A percentile compares a stretch with the other conserved stretches of the same genome.
Evolutionary conservation across 2,888 invertebrate genomes (phyloP).

Genomic region (Thereva nobilitata): DNA sequence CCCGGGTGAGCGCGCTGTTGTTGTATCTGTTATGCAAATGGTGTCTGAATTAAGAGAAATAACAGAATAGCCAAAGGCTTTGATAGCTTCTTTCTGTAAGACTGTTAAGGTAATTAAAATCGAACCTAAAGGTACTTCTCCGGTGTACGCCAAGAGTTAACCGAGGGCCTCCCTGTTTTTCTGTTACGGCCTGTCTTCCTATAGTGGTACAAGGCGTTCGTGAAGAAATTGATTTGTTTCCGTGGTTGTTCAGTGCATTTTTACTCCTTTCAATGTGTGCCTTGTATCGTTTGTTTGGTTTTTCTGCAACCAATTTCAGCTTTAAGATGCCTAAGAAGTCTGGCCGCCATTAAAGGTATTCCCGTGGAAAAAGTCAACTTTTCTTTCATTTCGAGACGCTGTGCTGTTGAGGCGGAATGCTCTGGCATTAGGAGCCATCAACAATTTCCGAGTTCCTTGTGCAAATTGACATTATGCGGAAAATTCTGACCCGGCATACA

Average conservation of each 20-base stretch:
- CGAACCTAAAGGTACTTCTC: slow-evolving; percentile 18
- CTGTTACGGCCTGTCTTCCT: neutral
- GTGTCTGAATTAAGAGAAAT: slow-evolving; percentile 2
- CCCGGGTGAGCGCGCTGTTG: neutral
- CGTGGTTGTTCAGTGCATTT: slow-evolving; percentile 32
- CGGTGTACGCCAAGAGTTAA: slow-evolving; percentile 5
- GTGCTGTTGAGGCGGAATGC: neutral
- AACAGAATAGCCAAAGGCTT: slow-evolving; percentile 1
- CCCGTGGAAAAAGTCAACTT: slow-evolving; percentile 4
- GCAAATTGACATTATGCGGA: slow-evolving; percentile 22
- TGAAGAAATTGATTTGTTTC: slow-evolving; percentile 39
- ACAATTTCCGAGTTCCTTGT: slow-evolving; percentile 12
- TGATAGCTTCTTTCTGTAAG: slow-evolving; percentile 9
- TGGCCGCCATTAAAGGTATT: slow-evolving; percentile 3
- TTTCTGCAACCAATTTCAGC: neutral
- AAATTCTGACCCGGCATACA: slow-evolving; percentile 13
- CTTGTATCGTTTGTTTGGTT: slow-evolving; percentile 31
- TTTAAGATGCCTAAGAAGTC: slow-evolving; percentile 11
- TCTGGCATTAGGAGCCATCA: neutral
- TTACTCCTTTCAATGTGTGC: slow-evolving; percentile 11
- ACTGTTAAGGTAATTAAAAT: slow-evolving; percentile 29
- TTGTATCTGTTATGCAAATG: slow-evolving; percentile 32
- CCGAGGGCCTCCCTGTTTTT: too few relatives aligned
- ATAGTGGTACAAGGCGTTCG: slow-evolving; percentile 24
- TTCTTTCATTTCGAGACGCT: slow-evolving; percentile 1